Conservation (phyloP, 2,888 invertebrate species). For the Meiosimyza decipiens region DNA sequence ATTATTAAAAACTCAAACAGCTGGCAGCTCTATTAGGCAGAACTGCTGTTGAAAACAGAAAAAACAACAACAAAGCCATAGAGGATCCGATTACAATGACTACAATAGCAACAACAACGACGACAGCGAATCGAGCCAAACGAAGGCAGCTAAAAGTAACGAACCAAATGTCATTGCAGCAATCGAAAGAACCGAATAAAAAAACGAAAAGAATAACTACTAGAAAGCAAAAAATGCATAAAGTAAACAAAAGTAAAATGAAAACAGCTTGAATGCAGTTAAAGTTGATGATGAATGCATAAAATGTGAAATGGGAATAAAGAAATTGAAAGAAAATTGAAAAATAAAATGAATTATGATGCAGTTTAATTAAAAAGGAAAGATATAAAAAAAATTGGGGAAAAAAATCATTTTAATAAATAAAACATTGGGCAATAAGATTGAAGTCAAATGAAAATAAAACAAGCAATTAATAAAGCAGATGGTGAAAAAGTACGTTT, state of each 20-base stretch:
- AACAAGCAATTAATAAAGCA: too few species aligned
- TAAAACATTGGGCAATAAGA: background rate
- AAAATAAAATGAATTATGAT: constrained; percentile 24
- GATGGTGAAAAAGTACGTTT: too few species aligned
- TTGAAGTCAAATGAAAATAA: too few species aligned
- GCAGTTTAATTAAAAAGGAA: constrained; percentile 20
- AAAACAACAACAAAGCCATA: constrained; percentile 13
- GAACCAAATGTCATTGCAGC: constrained; percentile 3
- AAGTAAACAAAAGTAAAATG: constrained; percentile 13
- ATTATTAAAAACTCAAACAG: constrained; percentile 34
- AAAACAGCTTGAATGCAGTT: constrained; percentile 43
- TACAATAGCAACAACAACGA: constrained; percentile 14
- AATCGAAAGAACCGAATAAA: constrained; percentile 1
- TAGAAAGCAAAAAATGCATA: constrained; percentile 4
- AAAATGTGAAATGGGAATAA: constrained; percentile 19
- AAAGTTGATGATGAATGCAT: constrained; percentile 55
- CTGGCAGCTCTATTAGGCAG: constrained; percentile 40
- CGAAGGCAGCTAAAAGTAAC: background rate
- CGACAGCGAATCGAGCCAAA: background rate
- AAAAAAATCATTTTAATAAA: background rate
- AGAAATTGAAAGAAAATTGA: constrained; percentile 24
- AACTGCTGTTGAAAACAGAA: constrained; percentile 11
- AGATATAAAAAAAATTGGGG: background rate
- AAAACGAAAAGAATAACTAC: background rate
- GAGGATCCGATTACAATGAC: constrained; percentile 31